phyloP scores from a whole-genome alignment of 1,140 invertebrate species.

The Apocrypta bakeri region DNA sequence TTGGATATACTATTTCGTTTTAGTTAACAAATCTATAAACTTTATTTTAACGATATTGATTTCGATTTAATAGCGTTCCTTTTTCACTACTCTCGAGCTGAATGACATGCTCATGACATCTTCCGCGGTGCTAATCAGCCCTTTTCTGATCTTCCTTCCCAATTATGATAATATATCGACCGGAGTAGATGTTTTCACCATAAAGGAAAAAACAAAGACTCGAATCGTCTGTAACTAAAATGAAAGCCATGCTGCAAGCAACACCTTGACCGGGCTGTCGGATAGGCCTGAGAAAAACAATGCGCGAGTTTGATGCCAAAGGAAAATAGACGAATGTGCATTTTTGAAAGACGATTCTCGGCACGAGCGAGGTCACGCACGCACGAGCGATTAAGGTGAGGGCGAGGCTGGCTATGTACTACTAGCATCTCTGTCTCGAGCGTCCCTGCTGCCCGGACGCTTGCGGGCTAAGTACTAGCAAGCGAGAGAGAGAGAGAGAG shows the following conservation, averaged over 20 bases:
- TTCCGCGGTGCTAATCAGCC: slow-evolving; percentile 33
- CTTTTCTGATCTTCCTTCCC: background rate
- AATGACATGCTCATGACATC: too few species aligned
- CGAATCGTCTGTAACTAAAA: too few species aligned
- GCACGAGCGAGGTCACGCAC: background rate
- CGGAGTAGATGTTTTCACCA: too few species aligned
- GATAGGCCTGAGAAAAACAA: background rate
- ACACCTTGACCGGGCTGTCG: background rate
- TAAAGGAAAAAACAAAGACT: background rate
- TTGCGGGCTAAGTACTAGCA: slow-evolving; percentile 62
- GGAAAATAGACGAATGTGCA: background rate
- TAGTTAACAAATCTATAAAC: slow-evolving; percentile 66
- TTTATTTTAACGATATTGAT: slow-evolving; percentile 58
- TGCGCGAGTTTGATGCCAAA: too few species aligned
- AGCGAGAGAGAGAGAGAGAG: too few species aligned
- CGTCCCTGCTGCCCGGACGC: slow-evolving; percentile 51
- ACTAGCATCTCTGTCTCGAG: slow-evolving; percentile 56
- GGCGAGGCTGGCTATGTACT: slow-evolving; percentile 27
- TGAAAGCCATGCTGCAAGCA: too few species aligned
- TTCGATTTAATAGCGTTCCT: slow-evolving; percentile 36
- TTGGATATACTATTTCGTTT: slow-evolving; percentile 67
- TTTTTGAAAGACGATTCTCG: slow-evolving; percentile 9
- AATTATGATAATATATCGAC: too few species aligned
- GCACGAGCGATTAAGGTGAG: slow-evolving; percentile 12
- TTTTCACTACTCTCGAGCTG: slow-evolving; percentile 17